Conservation (phyloP, 2,888 invertebrate genomes). For the Tachina fera region DNA sequence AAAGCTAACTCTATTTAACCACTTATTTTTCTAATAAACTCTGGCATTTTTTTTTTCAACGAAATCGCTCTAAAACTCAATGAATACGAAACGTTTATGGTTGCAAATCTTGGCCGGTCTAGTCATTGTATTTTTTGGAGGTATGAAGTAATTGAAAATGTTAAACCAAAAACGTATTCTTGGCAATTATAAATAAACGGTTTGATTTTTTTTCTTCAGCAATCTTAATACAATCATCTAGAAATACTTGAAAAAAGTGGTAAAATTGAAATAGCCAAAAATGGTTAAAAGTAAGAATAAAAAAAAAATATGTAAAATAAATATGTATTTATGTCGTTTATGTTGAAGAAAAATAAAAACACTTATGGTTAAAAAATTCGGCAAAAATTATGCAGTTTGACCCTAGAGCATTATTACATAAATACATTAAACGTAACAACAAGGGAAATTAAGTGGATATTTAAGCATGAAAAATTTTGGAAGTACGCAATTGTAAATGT, state of each 20-base stretch:
- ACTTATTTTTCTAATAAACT: constrained; percentile 26
- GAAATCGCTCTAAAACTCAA: constrained; percentile 42
- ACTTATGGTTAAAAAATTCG: constrained; percentile 26
- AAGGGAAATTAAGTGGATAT: constrained; percentile 16
- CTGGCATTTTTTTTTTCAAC: constrained; percentile 6
- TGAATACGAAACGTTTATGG: constrained; percentile 39
- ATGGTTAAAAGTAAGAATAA: constrained; percentile 44
- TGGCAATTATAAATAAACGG: constrained; percentile 68
- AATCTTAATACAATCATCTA: constrained; percentile 51
- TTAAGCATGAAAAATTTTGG: not conserved
- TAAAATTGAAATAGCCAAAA: not conserved
- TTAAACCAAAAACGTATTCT: constrained; percentile 43
- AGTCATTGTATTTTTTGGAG: constrained; percentile 3
- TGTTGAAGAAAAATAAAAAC: not conserved
- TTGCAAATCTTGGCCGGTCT: constrained; percentile 34
- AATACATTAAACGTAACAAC: constrained; percentile 18
- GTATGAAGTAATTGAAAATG: constrained; percentile 57
- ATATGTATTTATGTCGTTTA: constrained; percentile 21
- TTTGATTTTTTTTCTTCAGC: not conserved
- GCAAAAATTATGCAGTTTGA: constrained; percentile 53
- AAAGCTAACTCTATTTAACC: not conserved
- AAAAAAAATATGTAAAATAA: constrained; percentile 2
- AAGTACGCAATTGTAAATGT: too few species aligned
- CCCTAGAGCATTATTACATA: constrained; percentile 54
- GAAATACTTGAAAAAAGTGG: constrained; percentile 8